Conservation (phyloP, 1,140 invertebrate species). For the Polypedilum vanderplanki region DNA sequence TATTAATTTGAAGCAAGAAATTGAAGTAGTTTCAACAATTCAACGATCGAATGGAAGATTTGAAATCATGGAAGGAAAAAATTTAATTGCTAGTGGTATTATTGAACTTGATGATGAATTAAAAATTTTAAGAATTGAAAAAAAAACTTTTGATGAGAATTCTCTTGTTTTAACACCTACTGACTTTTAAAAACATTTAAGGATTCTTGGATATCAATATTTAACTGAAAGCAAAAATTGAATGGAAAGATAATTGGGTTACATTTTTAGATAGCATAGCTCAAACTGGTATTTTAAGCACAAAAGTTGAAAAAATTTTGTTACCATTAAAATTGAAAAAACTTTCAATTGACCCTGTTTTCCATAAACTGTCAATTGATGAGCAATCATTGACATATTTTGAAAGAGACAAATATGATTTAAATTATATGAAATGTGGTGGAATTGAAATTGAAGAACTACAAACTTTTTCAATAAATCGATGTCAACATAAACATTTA, state of each 20-base stretch:
- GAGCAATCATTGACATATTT: not conserved
- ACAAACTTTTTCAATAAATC: not conserved
- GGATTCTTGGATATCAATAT: not conserved
- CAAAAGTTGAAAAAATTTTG: conserved; percentile 41
- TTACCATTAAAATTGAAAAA: not conserved
- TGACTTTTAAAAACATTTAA: not conserved
- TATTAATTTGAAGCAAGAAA: conserved; percentile 57
- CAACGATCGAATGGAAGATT: conserved; percentile 76
- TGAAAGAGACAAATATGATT: not conserved
- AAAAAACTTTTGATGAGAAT: not conserved
- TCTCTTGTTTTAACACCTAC: too few relatives aligned
- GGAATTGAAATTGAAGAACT: not conserved
- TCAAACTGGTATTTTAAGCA: not conserved
- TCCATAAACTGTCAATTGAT: not conserved
- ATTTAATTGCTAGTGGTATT: not conserved
- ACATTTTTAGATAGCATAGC: not conserved
- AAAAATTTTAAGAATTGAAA: conserved; percentile 33
- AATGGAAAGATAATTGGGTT: conserved; percentile 31
- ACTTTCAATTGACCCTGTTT: not conserved
- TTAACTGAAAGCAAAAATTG: not conserved
- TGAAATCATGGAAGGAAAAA: conserved; percentile 48
- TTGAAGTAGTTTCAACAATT: conserved; percentile 73
- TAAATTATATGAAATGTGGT: too few relatives aligned
- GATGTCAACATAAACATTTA: not conserved
- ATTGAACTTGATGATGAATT: not conserved